Evolutionary conservation across 2,888 invertebrate genomes (phyloP).

Genomic region (Dugesia japonica): DNA sequence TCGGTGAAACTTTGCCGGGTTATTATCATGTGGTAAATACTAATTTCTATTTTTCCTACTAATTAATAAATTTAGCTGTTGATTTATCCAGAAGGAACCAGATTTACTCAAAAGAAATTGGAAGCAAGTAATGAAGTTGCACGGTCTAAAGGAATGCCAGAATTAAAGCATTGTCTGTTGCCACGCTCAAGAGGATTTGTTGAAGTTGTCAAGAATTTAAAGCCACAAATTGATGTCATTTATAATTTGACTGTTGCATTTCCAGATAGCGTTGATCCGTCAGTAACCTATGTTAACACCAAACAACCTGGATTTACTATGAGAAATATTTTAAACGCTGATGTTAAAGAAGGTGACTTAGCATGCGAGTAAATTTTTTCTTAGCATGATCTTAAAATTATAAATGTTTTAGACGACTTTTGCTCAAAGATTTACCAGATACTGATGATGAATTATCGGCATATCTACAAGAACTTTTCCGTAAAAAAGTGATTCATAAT

Average conservation of each 20-base stretch:
- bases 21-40: conserved; percentile 26
- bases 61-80: too few relatives aligned
- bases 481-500: conserved; percentile 52
- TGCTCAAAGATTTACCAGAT: conserved; percentile 63
- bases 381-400: too few relatives aligned
- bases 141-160: conserved; percentile 64
- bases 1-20: conserved; percentile 61
- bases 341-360: neutral
- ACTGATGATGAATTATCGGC: conserved; percentile 60
- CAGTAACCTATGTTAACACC: conserved; percentile 39
- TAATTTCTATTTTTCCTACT: too few relatives aligned
- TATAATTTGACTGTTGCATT: conserved; percentile 58
- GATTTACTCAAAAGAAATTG: conserved; percentile 72
- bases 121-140: conserved; percentile 73
- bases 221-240: conserved; percentile 51
- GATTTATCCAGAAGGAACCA: conserved; percentile 62
- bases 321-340: neutral
- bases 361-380: neutral
- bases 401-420: conserved; percentile 55
- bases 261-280: conserved; percentile 41
- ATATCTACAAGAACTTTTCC: conserved; percentile 68
- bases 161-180: conserved; percentile 70
- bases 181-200: conserved; percentile 88
- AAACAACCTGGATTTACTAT: neutral
- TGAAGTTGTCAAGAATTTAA: conserved; percentile 65